Evolutionary conservation across 2,113 vertebrate genomes (phyloP), one percentile per base, ranked within the genome.

Genomic region (Podiceps cristatus): DNA sequence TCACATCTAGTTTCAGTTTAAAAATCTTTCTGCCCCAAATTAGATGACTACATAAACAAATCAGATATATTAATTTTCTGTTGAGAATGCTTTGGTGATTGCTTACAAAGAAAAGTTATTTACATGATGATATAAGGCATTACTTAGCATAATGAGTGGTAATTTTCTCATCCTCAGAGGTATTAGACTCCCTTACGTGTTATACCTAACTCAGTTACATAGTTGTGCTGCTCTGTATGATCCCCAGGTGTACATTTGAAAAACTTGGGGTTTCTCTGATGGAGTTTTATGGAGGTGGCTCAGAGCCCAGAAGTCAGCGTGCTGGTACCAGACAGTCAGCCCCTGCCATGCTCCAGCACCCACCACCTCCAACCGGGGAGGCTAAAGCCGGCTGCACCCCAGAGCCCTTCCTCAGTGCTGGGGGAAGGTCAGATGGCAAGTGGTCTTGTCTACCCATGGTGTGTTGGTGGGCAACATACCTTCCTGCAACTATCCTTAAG

Each of bases 1-100:
- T 89, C 64, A 42, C 91, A 89, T 77, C 58, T 90, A 93, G 55
- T 91, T 91, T 95, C 81, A 91, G 62, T 86, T 67, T 63, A 85
- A 97, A 91, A 92, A 79, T 83, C 62, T 79, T 94, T 84, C 88
- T 88, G 27, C 20, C 67, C 58, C 95, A 95, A 97, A 97, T 97
- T 97, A 95, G 90, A 79, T 81, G 86, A 96, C 97, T 91, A 88
- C 85, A 96, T 91, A 97, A 96, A 97, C 88, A 98, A 98, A 97
- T 97, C 72, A 82, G 64, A 88, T 89, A 92, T 78, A 97, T 97
- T 96, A 95, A 90, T 96, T 98, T 98, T 97, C 90, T 92, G 56
- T 95, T 93, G 75, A 91, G 84, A 96, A 94, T 80, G 35, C 67
- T 95, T 96, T 96, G 82, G 59, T 96, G 97, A 95, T 86, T 87